Conservation (phyloP, 2,888 invertebrate genomes). For the Dorcus parallelipipedus region DNA sequence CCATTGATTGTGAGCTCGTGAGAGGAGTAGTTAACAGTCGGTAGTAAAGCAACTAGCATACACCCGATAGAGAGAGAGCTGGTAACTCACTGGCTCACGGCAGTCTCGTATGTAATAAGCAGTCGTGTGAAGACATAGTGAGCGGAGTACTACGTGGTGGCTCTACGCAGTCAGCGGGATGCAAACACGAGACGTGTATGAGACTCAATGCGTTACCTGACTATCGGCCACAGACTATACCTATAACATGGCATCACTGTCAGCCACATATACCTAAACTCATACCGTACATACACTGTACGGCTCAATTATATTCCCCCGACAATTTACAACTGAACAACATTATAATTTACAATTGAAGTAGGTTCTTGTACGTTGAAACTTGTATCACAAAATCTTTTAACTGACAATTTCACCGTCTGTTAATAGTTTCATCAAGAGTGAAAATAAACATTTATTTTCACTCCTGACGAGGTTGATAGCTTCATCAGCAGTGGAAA, state of each 20-base stretch:
- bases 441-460: no score
- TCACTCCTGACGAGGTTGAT: no score
- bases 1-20: conserved; percentile 45
- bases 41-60: conserved; percentile 31
- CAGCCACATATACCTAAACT: conserved; percentile 35
- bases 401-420: background rate
- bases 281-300: background rate
- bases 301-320: conserved; percentile 5
- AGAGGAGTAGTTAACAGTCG: conserved; percentile 45
- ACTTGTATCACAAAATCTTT: no score
- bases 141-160: conserved; percentile 43
- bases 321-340: conserved; percentile 12
- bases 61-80: conserved; percentile 35
- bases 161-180: conserved; percentile 45
- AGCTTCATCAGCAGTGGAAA: no score
- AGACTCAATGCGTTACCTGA: conserved; percentile 45
- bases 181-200: conserved; percentile 41
- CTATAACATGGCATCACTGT: conserved; percentile 52
- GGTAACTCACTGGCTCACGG: conserved; percentile 48
- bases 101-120: conserved; percentile 42
- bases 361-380: no score
- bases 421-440: no score
- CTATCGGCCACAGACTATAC: conserved; percentile 50
- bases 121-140: conserved; percentile 43
- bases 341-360: conserved; percentile 2